These are phyloP conservation scores for Scolopax rusticola DNA, from an alignment of 2,797 vertebrate species.

Conservation along the genomic window DNA sequence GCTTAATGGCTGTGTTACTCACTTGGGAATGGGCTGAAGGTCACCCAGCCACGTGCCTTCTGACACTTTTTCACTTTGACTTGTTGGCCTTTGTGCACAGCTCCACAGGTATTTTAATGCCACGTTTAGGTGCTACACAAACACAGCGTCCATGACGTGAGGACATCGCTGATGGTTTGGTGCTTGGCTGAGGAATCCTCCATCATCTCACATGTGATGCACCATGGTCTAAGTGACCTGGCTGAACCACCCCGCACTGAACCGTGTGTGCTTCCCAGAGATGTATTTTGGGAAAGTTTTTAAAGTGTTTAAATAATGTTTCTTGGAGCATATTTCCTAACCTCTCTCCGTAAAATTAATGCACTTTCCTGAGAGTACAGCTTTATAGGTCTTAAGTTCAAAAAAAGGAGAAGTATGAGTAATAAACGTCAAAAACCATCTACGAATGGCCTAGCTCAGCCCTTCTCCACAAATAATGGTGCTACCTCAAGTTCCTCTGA, in stretches of 20 bases:
- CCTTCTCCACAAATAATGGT: background rate
- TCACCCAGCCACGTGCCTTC: background rate
- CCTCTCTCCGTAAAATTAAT: background rate
- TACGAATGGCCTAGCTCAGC: background rate
- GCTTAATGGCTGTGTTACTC: background rate
- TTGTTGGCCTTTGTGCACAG: background rate
- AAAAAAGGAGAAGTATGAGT: background rate
- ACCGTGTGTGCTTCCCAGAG: background rate
- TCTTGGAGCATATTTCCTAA: background rate
- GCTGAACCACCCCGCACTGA: fast-evolving
- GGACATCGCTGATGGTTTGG: background rate
- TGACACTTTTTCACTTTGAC: background rate
- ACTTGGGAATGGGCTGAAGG: background rate
- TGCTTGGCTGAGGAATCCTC: background rate
- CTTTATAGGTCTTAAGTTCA: background rate
- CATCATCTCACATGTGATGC: background rate
- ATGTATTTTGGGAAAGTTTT: background rate
- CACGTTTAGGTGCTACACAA: background rate
- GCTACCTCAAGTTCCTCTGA: background rate
- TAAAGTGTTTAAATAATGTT: background rate
- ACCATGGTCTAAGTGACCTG: background rate
- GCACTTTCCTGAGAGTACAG: background rate
- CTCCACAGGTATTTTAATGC: background rate
- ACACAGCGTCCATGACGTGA: background rate
- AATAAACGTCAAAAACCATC: background rate